Percentiles rank a stretch among this genome's conserved stretches.
phyloP scores from a whole-genome alignment of 2,113 vertebrate genomes.

The Panurus biarmicus region DNA sequence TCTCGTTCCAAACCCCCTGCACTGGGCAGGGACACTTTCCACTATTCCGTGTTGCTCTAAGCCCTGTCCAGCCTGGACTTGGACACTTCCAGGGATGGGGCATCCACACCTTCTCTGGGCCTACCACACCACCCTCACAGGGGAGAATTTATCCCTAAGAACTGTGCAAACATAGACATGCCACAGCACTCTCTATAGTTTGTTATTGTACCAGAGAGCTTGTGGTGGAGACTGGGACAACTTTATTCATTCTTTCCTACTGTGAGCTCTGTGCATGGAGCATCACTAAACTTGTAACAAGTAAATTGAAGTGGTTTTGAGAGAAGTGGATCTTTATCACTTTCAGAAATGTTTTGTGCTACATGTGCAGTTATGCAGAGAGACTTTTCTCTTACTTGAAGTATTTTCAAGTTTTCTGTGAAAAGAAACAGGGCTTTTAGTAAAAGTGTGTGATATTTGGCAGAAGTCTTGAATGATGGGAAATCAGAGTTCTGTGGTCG shows the following conservation, averaged over 20 bases:
- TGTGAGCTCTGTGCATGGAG: rapidly evolving
- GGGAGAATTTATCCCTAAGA: background rate
- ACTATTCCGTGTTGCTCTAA: background rate
- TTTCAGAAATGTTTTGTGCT: background rate
- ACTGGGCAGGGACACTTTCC: background rate
- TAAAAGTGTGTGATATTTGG: background rate
- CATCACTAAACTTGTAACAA: background rate
- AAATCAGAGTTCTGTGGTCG: background rate
- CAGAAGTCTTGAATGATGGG: background rate
- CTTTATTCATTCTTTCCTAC: background rate
- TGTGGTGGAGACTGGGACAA: background rate
- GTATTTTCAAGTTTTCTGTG: background rate
- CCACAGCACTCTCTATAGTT: background rate
- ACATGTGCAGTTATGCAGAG: background rate
- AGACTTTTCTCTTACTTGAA: background rate
- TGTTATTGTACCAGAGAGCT: background rate
- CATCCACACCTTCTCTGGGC: background rate
- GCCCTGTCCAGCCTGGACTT: background rate
- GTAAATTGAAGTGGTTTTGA: background rate
- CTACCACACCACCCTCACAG: background rate
- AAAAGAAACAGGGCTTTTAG: background rate
- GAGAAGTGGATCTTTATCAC: background rate
- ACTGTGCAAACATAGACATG: background rate
- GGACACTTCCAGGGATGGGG: background rate
- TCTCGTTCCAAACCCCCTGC: background rate